Conservation (phyloP, 2,888 invertebrate species). For the Griposia aprilina region DNA sequence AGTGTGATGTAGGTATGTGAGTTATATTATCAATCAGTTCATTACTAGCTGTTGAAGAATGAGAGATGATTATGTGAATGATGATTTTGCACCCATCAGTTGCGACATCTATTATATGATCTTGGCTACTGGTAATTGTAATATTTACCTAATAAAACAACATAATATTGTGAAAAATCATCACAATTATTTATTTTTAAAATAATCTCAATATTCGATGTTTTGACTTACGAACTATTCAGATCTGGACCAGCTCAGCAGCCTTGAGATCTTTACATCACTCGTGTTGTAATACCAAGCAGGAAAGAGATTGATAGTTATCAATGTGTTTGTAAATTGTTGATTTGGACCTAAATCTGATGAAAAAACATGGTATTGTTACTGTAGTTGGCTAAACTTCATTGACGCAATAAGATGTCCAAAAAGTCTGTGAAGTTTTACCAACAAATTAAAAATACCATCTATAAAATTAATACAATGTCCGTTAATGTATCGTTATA, state of each 20-base stretch:
- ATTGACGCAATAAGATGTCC: neutral
- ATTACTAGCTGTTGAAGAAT: neutral
- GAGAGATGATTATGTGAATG: neutral
- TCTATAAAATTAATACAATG: neutral
- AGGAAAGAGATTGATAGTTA: constrained; percentile 9
- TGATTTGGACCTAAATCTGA: neutral
- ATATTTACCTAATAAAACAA: constrained; percentile 13
- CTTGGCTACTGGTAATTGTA: neutral
- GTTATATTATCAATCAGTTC: neutral
- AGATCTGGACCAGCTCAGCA: constrained; percentile 44
- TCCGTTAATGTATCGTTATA: neutral
- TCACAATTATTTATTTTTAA: constrained; percentile 53
- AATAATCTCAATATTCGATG: constrained; percentile 55
- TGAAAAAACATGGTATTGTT: neutral
- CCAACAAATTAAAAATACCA: neutral
- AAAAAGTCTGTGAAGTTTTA: neutral
- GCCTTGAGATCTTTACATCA: constrained; percentile 56
- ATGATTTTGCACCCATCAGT: neutral
- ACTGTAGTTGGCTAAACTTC: neutral
- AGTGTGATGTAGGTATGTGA: neutral
- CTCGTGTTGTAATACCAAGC: constrained; percentile 25
- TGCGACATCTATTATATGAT: neutral
- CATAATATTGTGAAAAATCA: constrained; percentile 12
- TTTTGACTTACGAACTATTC: constrained; percentile 54
- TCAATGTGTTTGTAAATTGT: neutral